Evolutionary conservation across 1,140 invertebrate genomes (phyloP), one percentile per base, ranked within the genome.

Genomic region (Drosophila obscura): DNA sequence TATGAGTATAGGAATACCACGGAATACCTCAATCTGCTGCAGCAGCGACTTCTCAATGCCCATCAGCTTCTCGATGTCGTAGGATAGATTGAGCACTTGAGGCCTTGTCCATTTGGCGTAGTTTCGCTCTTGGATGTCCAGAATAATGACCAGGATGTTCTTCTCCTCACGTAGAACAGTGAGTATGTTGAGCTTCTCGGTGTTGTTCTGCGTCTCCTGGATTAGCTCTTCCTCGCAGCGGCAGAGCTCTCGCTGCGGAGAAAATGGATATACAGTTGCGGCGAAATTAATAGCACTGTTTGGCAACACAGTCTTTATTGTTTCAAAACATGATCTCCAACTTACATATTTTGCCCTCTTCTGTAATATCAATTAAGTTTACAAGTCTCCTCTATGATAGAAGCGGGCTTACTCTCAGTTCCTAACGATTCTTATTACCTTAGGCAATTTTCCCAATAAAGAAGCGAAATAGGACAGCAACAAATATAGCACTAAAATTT

Each of bases 161-260:
- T 93, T 93, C 74, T 95, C 94, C 55, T 93, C 93, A 35, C 93
- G 92, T n/a, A 95, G 81, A 24, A 94, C 84, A 0, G 92, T 92
- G 1, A 94, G 44, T 8, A 94, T 91, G 71, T 93, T 94, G n/a
- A 94, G 69, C 63, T 93, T 94, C 55, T 94, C 92, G 0, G 94
- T 94, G 65, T 94, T 94, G 35, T 93, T 91, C 52, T 92, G 91
- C 2, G 94, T 92, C 16, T 93, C 80, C 46, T 76, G 64, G 8
- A 91, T 69, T n/a, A 91, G 44, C 39, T 78, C 68, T 55, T 75
- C 92, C 74, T 66, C 93, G 80, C 56, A 94, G 63, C 61, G 92
- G 61, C 45, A 56, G 1, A 91, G 82, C 63, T 79, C 94, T 76
- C 68, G 60, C 82, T 85, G 19, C 9, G 11, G 0, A 31, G 2